Base-by-base conservation (phyloP, 1,140 invertebrate genomes). In the Onthophagus taurus region DNA sequence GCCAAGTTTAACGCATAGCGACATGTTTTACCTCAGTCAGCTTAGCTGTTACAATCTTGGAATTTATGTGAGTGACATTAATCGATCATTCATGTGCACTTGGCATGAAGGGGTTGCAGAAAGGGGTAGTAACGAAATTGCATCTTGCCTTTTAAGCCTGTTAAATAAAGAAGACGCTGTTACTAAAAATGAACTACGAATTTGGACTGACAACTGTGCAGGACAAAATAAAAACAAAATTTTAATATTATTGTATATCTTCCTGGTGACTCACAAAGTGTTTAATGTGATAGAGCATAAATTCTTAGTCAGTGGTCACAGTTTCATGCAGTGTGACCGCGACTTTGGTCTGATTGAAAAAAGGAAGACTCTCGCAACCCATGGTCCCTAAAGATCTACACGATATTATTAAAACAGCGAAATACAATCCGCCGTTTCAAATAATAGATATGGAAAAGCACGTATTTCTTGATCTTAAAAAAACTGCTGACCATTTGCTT, bases 321-420 rank as follows among this genome's bases (percentile, higher is more conserved):
- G 30, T 8, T 47, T 26, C 35, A 20, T 50, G 17, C 31, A 29
- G 21, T 39, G 44, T 21, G 45, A 47, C 13, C 31, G 30, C 34
- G 39, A 47, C 21, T 50, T 50, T 50, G 44, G 31, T n/a, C 20
- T 47, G 16, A 43, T 47, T 11, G 34, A 47, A 39, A 50, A 34
- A 13, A 11, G 29, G 20, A 39, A 39, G 29, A 17, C 12, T 16
- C 7, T 29, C 5, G 6, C 12, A 30, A 29, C 2, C 12, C 8
- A 29, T 41, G 23, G 12, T 41, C 12, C 24, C 38, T 8, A 8
- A 41, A 26, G 14, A 41, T 41, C 12, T 41, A n/a, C 12, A 4
- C 5, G n/a, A 30, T 29, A 19, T 36, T 19, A 19, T 36, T 36
- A 7, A 36, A 36, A 17, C 16, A 36, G 2, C 34, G n/a, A 36